Evolutionary conservation across 92 coral and sea anemone species (phyloP), one percentile per base, ranked within the genome.

Genomic region (Porites divaricata): DNA sequence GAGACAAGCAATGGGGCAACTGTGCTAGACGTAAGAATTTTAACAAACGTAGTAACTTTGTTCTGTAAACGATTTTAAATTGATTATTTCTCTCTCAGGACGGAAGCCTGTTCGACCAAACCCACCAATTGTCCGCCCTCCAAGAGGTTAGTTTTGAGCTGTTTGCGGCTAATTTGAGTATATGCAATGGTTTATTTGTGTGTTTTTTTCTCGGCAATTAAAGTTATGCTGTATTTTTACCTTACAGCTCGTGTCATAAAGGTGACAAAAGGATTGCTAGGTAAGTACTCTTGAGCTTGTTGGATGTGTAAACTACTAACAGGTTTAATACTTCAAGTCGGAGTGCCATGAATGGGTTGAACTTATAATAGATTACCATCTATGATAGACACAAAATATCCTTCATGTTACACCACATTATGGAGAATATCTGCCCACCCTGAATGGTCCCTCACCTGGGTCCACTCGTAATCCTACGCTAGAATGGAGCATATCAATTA

Each of bases 1-100:
- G 85, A 35, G 78, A 81, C 85, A 81, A 52, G 77, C 70, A 81
- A 28, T 81, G 76, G 76, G 85, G 85, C 22, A 54, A 81, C 77
- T 81, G 85, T 25, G 59, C 17, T 20, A 50, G 63, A 49, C 48
- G 64, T 79, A 54, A 62, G 80, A 21, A 26, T 76, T 76, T 58
- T 23, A 57, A 59, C 28, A 76, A 28, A 9, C 4, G 45, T 35
- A 35, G 45, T 15, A 54, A 4, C 25, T 57, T n/a, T 49, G 19
- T 65, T 10, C 16, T 26, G 17, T 72, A 21, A 48, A n/a, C 8
- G 10, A 68, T 23, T 15, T 68, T 17, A 20, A 11, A n/a, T 45
- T 16, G 0, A 21, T 72, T 72, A 9, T 11, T 41, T 63, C 23
- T 21, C 19, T 59, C 16, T 35, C 17, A 81, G 86, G 79, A 6